These are phyloP conservation scores for Macropus fuliginosus DNA, from an alignment of 2,797 vertebrate species.

Conservation along the genomic window DNA sequence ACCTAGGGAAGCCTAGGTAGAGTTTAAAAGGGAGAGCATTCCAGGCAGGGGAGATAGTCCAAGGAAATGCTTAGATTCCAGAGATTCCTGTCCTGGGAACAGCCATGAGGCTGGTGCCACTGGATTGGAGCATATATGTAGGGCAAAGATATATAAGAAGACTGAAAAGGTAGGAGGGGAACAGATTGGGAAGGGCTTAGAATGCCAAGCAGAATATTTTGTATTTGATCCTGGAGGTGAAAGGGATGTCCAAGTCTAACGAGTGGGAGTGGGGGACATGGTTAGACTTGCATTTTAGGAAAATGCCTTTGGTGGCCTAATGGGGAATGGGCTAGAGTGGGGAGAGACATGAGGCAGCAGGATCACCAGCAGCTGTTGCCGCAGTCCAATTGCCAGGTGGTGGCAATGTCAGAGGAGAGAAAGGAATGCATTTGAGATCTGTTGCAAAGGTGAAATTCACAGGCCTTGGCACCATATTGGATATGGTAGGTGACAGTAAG, in stretches of 20 bases:
- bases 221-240: not conserved
- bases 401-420: not conserved
- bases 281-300: not conserved
- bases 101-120: not conserved
- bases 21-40: not conserved
- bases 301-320: not conserved
- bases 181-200: not conserved
- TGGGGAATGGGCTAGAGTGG: not conserved
- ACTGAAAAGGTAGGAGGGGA: not conserved
- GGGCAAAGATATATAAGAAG: not conserved
- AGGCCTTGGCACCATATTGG: not conserved
- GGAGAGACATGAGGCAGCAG: not conserved
- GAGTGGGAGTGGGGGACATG: not conserved
- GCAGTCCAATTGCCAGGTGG: not conserved
- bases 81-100: not conserved
- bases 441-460: not conserved
- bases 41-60: not conserved
- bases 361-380: not conserved
- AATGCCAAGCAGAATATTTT: not conserved
- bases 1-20: not conserved
- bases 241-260: not conserved
- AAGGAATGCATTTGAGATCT: not conserved
- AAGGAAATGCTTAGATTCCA: not conserved
- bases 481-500: not conserved
- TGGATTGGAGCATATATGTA: not conserved